A percentile compares a stretch with the other conserved stretches of the same genome.
Conservation (phyloP, 2,113 vertebrate species). For the Nestor notabilis region DNA sequence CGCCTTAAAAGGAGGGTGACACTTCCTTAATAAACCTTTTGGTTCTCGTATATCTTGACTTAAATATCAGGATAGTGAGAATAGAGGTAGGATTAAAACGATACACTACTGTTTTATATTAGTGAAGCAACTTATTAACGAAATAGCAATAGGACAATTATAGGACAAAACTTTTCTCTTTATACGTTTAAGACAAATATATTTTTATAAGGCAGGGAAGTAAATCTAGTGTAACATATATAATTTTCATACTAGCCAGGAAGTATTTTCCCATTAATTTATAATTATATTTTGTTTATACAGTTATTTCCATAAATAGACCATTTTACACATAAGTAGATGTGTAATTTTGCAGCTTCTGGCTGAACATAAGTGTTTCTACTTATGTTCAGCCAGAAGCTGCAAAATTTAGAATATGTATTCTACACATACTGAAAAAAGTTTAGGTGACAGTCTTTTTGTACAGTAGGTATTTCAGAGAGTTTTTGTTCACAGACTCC, state of each 20-base stretch:
- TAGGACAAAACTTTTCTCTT: not conserved
- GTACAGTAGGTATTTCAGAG: not conserved
- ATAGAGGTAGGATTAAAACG: not conserved
- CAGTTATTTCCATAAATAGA: not conserved
- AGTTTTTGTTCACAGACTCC: not conserved
- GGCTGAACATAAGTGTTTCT: too few relatives aligned
- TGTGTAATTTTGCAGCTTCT: too few relatives aligned
- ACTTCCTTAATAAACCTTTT: not conserved
- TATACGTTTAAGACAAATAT: not conserved
- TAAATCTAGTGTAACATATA: not conserved
- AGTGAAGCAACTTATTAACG: not conserved
- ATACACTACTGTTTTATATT: not conserved
- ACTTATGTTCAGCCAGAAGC: not conserved
- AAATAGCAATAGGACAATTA: not conserved
- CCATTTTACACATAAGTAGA: not conserved
- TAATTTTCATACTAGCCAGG: not conserved
- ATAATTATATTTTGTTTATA: not conserved
- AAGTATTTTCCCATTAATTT: not conserved
- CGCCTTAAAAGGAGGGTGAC: not conserved
- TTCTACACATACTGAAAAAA: not conserved
- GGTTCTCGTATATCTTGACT: not conserved
- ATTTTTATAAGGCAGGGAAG: not conserved
- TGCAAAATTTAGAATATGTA: not conserved
- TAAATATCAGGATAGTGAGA: not conserved
- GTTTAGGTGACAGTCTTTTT: not conserved